Conservation (phyloP, 2,888 invertebrate genomes). For the Glyphotaelius pellucidus region DNA sequence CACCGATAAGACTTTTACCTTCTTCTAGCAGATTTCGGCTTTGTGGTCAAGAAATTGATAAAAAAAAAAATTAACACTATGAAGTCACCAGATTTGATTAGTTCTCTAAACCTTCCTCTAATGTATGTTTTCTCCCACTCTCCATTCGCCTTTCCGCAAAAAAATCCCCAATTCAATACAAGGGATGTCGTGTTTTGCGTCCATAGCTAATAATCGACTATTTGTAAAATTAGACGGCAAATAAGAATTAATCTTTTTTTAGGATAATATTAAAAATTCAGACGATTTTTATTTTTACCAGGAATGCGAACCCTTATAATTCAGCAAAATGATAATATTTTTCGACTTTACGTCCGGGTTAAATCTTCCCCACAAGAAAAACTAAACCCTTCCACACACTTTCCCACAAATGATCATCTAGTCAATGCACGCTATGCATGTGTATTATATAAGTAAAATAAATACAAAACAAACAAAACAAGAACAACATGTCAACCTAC, state of each 20-base stretch:
- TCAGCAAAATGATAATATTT: too few species aligned
- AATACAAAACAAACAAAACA: too few species aligned
- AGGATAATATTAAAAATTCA: neutral
- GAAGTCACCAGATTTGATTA: neutral
- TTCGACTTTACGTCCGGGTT: too few species aligned
- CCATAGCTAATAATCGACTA: neutral
- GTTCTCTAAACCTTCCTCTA: neutral
- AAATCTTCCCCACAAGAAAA: too few species aligned
- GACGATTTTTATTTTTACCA: neutral
- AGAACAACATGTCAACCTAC: too few species aligned
- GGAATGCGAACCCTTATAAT: neutral
- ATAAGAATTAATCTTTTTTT: neutral
- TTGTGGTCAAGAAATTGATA: too few species aligned
- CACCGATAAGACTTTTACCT: neutral
- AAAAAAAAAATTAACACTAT: neutral
- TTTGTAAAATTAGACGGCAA: neutral
- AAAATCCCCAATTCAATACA: neutral
- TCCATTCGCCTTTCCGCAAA: neutral
- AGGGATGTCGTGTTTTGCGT: neutral
- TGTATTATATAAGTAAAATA: too few species aligned
- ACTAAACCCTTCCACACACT: too few species aligned
- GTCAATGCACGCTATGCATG: too few species aligned
- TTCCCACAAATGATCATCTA: too few species aligned
- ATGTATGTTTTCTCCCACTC: neutral
- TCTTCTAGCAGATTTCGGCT: too few species aligned